Evolutionary conservation across 2,113 vertebrate genomes (phyloP), one percentile per base, ranked within the genome.

Genomic region (Nycticryphes semicollaris): DNA sequence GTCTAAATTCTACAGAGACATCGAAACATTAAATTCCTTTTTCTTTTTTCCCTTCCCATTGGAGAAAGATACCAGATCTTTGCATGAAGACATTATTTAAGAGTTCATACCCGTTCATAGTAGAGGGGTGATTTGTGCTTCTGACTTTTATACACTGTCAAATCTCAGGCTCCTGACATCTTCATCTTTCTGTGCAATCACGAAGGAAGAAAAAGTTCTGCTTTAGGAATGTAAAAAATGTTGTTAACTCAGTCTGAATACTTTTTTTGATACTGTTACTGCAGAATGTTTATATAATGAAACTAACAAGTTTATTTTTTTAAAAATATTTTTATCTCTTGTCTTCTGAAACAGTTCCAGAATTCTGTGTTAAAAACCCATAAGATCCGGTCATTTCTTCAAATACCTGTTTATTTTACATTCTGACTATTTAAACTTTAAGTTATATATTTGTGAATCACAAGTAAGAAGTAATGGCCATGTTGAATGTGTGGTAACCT

Each of bases 401-500:
- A 77, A 33, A 50, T 50, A 48, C 41, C 23, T 77, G 43, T 96
- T 96, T 56, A 50, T 87, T 91, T 80, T 59, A 8, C 11, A 30
- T 60, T 96, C 85, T 96, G 33, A 90, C 53, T 78, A 83, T 92
- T 85, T 80, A 24, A 67, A 86, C 72, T 94, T 90, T 57, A 76
- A 84, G 51, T 60, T 51, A 25, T 51, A 21, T 48, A 74, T 93
- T 90, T 93, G 77, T 74, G 77, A 88, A 74, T 60, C 43, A 21
- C 48, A 68, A 63, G 67, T 79, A 28, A 47, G 74, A 59, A 57
- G 8, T 35, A 88, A 84, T 27, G 59, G 21, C 73, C 15, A 8
- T 14, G 35, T 81, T 84, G 64, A 41, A 7, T 14, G 72, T 39
- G 18, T 66, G 48, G 51, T 74, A 60, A 75, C 62, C 27, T 63